Base-by-base conservation (phyloP, 2,113 vertebrate species). In the Paramisgurnus dabryanus region DNA sequence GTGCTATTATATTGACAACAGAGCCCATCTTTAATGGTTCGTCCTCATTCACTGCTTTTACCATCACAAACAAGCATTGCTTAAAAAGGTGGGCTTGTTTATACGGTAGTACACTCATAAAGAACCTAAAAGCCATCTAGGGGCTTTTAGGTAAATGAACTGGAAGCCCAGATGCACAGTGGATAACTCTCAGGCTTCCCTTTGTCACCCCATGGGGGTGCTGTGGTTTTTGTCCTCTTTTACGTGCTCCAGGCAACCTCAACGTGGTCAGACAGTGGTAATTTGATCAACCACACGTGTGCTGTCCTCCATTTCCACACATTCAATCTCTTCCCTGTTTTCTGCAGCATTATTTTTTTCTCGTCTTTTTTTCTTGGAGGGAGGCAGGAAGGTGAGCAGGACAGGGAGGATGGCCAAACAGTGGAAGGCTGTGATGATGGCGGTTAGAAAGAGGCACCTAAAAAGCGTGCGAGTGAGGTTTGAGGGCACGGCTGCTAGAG, bases 401-500 rank as follows among this genome's bases (percentile, higher is more conserved):
- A 98, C 95, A 90, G 98, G 98, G 92, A 99, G 94, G 92, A 99
- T 98, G 86, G 97, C 97, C 89, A 99, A 94, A 88, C 96, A 96
- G 94, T 99, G 98, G 94, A 99, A 95, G 90, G 97, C 97, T 80
- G 96, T 97, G 93, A 98, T 96, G 90, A 96, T 95, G 84, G 96
- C 94, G 81, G 97, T 98, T 89, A 99, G 96, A 90, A 96, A 95
- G 93, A 99, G 95, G 96, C 97, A 99, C 93, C 97, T 95, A 89
- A 99, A 99, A 89, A 99, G 94, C 86, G 97, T 98, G 94, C 90
- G 93, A 75, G 97, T 99, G 90, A 99, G 94, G 94, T 99, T 98
- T 87, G 98, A 99, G 91, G 96, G 97, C 88, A 99, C 94, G 63
- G 95, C 93, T 88, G 96, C 95, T 5, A 99, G 92, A 82, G 98